Evolutionary conservation across 2,888 invertebrate genomes (phyloP).

Genomic region (Ferrisia virgata): DNA sequence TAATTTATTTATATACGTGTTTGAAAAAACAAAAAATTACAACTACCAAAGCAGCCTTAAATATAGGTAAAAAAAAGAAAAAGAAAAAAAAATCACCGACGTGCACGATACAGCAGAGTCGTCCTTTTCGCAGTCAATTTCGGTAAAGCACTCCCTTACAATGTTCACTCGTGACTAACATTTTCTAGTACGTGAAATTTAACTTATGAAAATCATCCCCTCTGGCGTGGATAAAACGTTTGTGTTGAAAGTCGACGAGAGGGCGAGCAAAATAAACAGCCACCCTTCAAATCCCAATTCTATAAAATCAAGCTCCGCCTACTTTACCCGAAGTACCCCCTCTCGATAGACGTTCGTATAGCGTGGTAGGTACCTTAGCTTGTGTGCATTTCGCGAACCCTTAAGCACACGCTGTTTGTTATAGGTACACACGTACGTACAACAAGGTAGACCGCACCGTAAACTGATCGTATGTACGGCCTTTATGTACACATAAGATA

Average conservation of each 20-base stretch:
- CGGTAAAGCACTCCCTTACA: constrained; percentile 35
- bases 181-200: constrained; percentile 29
- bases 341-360: neutral
- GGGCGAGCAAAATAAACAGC: constrained; percentile 45
- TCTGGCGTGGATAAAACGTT: constrained; percentile 37
- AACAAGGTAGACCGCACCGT: neutral
- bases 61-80: neutral
- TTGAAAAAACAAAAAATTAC: neutral
- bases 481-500: neutral
- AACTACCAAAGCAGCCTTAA: neutral
- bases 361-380: neutral
- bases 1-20: neutral
- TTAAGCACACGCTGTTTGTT: neutral
- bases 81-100: neutral
- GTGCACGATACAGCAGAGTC: neutral
- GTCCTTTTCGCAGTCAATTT: neutral
- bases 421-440: too few relatives aligned
- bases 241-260: constrained; percentile 36
- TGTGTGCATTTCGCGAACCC: constrained; percentile 17
- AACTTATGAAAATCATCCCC: constrained; percentile 43
- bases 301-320: constrained; percentile 43
- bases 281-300: constrained; percentile 45
- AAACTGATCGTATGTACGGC: neutral
- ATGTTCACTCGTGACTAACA: constrained; percentile 40
- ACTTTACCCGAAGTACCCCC: constrained; percentile 13